phyloP scores from a whole-genome alignment of 2,113 vertebrate species.

The Vanacampus margaritifer region DNA sequence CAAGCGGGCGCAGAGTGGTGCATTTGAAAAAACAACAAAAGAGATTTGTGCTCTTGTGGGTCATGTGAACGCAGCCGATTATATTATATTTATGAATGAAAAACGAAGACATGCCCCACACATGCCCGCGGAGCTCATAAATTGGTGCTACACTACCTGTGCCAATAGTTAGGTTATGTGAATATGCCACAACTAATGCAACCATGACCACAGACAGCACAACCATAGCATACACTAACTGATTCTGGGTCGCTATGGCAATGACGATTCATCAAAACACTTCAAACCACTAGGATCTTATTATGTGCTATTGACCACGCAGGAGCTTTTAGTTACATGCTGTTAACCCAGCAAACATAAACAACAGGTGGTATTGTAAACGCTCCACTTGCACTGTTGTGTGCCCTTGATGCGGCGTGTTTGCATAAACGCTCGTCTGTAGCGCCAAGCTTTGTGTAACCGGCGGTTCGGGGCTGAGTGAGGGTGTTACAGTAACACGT shows the following conservation, averaged over 20 bases:
- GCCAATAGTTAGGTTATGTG: no score
- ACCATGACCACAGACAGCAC: no score
- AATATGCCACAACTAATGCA: no score
- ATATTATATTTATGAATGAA: no score
- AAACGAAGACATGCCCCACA: no score
- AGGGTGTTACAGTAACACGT: conserved; percentile 73
- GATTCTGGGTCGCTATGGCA: not conserved
- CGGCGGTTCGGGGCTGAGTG: conserved; percentile 26
- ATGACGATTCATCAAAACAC: not conserved
- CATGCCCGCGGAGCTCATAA: no score
- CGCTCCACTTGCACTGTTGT: not conserved
- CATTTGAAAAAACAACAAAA: no score
- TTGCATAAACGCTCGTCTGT: not conserved
- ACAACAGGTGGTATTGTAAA: conserved; percentile 44
- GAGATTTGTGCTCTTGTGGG: no score
- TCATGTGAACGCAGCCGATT: no score
- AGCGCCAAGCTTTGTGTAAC: conserved; percentile 50
- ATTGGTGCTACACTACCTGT: no score
- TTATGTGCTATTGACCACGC: not conserved
- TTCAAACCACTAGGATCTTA: not conserved
- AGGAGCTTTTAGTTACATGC: conserved; percentile 11
- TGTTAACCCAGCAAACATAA: conserved; percentile 20
- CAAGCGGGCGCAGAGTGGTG: no score
- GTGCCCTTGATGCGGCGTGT: conserved; percentile 5
- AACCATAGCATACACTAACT: no score